Evolutionary conservation across 2,113 vertebrate genomes (phyloP), one percentile per base, ranked within the genome.

Genomic region (Boleophthalmus pectinirostris): DNA sequence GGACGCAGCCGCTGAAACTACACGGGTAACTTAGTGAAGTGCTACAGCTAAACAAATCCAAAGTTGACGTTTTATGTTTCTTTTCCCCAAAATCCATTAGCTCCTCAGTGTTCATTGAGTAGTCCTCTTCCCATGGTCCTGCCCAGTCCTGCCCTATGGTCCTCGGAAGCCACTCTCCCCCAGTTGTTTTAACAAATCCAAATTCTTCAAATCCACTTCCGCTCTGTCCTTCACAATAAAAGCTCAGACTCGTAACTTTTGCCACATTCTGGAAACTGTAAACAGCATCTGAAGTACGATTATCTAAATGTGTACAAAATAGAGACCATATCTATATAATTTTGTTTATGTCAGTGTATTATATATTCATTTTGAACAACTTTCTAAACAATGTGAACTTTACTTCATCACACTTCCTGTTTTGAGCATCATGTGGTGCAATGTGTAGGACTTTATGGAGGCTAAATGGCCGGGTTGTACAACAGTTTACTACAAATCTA

Each of bases 161-260:
- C 65, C 43, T 46, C 64, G 15, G 29, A 35, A 64, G 61, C 77
- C 49, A 77, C 73, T 72, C 9, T 74, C 80, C 81, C 67, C 10
- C 4, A 18, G 58, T 18, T 3, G 73, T 80, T 61, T 14, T 43
- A 43, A 43, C 38, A 58, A 63, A 35, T 6, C 20, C 46, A 0
- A 0, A 1, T 2, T 4, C 2, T 57, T 23, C 12, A 20, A 2
- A 35, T 24, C 24, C 47, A 71, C 1, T 79, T 86, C 89, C 82
- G 79, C 65, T 81, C 0, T 0, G 14, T 1, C 0, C 85, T 87
- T 85, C 84, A 85, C 0, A 87, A 81, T 87, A 86, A 86, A 82
- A 65, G 1, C 3, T 0, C 18, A 10, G 2, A n/a, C 20, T 4
- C 20, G 20, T n/a, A 53, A 54, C 20, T 54, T 54, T 21, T 54